A percentile compares a stretch with the other conserved stretches of the same genome.
Conservation (phyloP, 2,797 vertebrate genomes). For the Clarias pachynema region DNA sequence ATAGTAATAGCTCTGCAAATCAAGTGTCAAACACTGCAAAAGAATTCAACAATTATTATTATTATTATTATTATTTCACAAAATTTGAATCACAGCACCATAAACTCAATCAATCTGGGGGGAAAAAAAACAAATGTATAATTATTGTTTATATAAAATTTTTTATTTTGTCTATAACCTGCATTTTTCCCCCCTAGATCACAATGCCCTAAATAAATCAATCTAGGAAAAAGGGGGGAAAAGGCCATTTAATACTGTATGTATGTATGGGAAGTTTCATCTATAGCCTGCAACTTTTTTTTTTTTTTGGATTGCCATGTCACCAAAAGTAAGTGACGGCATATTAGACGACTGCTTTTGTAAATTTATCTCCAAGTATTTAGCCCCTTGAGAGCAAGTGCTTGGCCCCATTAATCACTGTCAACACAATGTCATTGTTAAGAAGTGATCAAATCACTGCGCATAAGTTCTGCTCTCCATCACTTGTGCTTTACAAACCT, state of each 20-base stretch:
- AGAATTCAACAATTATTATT: too few species aligned
- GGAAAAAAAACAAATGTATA: too few species aligned
- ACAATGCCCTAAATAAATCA: too few species aligned
- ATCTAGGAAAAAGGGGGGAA: too few species aligned
- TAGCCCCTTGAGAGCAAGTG: neutral
- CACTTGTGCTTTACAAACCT: neutral
- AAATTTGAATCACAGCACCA: too few species aligned
- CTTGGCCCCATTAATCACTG: neutral
- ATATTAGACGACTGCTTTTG: neutral
- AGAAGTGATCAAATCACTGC: neutral
- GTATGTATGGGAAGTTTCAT: neutral
- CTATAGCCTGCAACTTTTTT: neutral
- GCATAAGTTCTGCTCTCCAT: neutral
- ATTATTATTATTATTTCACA: too few species aligned
- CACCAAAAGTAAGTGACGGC: neutral
- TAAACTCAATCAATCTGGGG: too few species aligned
- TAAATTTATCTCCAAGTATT: neutral
- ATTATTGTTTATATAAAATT: too few species aligned
- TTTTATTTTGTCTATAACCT: too few species aligned
- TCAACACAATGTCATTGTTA: neutral
- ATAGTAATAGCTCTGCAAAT: neutral
- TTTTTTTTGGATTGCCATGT: neutral
- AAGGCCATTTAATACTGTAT: neutral
- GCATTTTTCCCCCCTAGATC: too few species aligned
- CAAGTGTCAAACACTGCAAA: neutral